A percentile compares a stretch with the other conserved stretches of the same genome.
These are phyloP conservation scores for Alectoris magna DNA, from an alignment of 2,797 vertebrate genomes.

Conservation along the genomic window DNA sequence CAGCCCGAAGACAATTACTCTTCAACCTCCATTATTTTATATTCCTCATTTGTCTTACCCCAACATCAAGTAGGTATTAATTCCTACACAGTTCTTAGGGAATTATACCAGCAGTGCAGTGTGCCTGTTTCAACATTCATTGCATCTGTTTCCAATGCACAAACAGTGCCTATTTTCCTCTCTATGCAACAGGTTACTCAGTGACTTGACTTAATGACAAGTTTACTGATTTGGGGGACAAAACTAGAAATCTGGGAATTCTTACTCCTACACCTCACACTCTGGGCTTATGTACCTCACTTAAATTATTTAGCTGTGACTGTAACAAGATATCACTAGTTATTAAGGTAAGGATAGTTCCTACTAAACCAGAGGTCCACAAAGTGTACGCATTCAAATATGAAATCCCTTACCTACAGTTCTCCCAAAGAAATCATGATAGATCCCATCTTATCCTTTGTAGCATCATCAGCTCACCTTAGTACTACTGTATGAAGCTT, in stretches of 20 bases:
- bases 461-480: not conserved
- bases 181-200: not conserved
- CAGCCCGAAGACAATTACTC: too few species aligned
- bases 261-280: not conserved
- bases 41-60: not conserved
- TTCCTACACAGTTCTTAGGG: not conserved
- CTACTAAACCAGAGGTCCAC: too few species aligned
- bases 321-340: too few species aligned
- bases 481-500: not conserved
- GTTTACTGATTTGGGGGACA: not conserved
- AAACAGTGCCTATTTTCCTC: not conserved
- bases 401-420: not conserved
- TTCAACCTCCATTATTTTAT: not conserved
- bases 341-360: too few species aligned
- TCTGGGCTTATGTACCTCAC: not conserved
- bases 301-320: not conserved
- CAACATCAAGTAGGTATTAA: not conserved
- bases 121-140: not conserved
- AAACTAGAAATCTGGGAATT: not conserved
- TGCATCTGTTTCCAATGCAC: not conserved
- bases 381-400: not conserved
- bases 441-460: not conserved
- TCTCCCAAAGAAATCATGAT: not conserved
- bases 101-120: not conserved
- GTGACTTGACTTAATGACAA: not conserved